Conservation (phyloP, 2,113 vertebrate species). For the Neolamprologus sp. region DNA sequence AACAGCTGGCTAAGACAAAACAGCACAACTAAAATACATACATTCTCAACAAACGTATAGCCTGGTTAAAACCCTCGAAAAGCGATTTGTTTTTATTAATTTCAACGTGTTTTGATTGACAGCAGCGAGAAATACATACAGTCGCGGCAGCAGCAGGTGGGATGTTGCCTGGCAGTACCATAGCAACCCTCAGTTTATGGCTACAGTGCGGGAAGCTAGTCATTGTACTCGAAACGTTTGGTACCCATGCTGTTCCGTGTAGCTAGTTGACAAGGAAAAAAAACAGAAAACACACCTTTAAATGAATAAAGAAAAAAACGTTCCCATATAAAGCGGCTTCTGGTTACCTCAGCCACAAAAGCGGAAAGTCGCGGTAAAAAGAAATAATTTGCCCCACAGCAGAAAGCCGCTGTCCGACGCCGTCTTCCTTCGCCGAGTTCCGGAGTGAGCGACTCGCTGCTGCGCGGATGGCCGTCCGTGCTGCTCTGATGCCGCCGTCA, state of each 20-base stretch:
- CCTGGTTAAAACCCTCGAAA: neutral
- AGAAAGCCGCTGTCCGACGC: neutral
- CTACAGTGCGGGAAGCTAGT: conserved; percentile 11
- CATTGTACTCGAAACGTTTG: neutral
- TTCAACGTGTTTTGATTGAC: neutral
- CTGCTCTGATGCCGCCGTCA: conserved; percentile 34
- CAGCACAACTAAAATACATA: neutral
- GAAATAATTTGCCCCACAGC: neutral
- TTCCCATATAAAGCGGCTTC: neutral
- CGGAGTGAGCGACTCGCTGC: conserved; percentile 17
- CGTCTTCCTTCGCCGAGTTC: conserved; percentile 22
- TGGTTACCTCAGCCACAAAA: conserved; percentile 1
- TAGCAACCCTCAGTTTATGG: conserved; percentile 60
- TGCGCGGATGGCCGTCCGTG: conserved; percentile 5
- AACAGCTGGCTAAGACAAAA: neutral
- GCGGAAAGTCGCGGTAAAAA: neutral
- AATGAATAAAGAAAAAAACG: neutral
- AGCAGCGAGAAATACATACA: neutral
- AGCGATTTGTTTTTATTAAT: neutral
- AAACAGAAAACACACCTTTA: neutral
- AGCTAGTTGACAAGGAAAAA: neutral
- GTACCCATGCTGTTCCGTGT: neutral
- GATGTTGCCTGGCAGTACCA: conserved; percentile 53
- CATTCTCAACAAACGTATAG: neutral
- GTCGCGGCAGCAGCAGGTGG: conserved; percentile 49